Conservation (phyloP, 2,797 vertebrate species). For the Ciconia nigra region DNA sequence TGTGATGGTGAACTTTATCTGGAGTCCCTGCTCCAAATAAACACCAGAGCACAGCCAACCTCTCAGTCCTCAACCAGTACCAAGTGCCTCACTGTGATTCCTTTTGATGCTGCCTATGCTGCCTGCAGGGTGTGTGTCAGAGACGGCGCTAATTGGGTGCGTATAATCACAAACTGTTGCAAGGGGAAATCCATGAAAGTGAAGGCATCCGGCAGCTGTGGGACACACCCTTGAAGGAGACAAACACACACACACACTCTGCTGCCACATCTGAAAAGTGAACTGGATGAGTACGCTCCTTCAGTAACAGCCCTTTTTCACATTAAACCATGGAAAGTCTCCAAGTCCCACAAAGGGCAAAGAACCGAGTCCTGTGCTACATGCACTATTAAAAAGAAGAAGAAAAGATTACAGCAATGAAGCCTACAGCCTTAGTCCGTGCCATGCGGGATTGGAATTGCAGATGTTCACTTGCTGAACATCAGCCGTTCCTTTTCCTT, state of each 20-base stretch:
- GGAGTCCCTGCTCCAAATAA: not conserved
- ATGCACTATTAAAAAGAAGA: not conserved
- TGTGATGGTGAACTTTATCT: not conserved
- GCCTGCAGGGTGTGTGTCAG: not conserved
- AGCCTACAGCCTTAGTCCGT: not conserved
- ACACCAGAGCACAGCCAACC: not conserved
- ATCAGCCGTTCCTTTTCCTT: not conserved
- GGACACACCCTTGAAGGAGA: constrained; percentile 44
- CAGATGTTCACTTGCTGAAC: constrained; percentile 48
- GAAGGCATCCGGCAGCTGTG: constrained; percentile 41
- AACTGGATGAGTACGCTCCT: not conserved
- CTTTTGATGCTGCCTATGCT: not conserved
- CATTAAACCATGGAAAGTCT: constrained; percentile 52
- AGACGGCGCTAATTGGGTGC: not conserved
- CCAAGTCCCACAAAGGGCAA: constrained; percentile 46
- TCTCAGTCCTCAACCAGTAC: not conserved
- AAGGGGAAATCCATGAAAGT: constrained; percentile 25
- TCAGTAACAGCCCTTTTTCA: constrained; percentile 48
- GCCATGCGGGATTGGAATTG: not conserved
- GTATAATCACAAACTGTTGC: not conserved
- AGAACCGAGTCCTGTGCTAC: not conserved
- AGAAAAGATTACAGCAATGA: not conserved
- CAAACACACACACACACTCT: not conserved
- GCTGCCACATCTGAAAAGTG: constrained; percentile 62
- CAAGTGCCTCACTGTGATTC: not conserved